Conservation (phyloP, 2,797 vertebrate species). For the Microctenopoma steveboyesi region DNA sequence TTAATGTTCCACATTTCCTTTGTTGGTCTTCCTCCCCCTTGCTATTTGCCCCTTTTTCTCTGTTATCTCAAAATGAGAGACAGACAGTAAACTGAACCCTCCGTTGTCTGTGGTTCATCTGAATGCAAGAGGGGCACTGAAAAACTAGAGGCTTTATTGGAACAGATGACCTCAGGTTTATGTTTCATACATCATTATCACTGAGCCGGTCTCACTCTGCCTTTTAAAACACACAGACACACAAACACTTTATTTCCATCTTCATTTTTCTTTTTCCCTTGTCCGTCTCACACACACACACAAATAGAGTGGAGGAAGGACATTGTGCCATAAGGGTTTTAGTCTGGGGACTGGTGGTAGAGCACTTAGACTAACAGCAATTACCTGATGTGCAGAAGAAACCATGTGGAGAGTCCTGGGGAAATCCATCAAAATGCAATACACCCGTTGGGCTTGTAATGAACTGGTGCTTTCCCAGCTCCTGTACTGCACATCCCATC, state of each 20-base stretch:
- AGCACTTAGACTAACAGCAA: conserved; percentile 78
- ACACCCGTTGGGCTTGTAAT: conserved; percentile 66
- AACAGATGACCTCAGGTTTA: conserved; percentile 76
- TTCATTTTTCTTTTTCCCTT: conserved; percentile 34
- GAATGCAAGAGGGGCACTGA: conserved; percentile 52
- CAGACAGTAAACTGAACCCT: conserved; percentile 40
- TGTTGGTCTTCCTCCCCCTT: conserved; percentile 22
- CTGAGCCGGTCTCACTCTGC: conserved; percentile 56
- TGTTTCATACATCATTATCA: conserved; percentile 76
- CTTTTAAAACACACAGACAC: conserved; percentile 44
- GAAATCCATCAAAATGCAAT: conserved; percentile 76
- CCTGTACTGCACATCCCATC: conserved; percentile 54
- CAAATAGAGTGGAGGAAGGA: conserved; percentile 28
- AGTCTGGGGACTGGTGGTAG: conserved; percentile 51
- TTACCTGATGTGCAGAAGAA: conserved; percentile 69
- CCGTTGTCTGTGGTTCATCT: conserved; percentile 62
- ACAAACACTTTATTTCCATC: conserved; percentile 51
- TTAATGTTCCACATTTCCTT: conserved; percentile 27
- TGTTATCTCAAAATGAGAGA: conserved; percentile 30
- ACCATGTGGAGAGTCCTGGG: conserved; percentile 54
- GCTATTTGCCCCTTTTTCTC: conserved; percentile 1
- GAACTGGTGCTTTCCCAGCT: conserved; percentile 61
- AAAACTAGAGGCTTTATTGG: conserved; percentile 65
- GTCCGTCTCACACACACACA: conserved; percentile 16
- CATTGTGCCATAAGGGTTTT: conserved; percentile 51